Conservation (phyloP, 2,113 vertebrate species). For the Puffinus mauretanicus region DNA sequence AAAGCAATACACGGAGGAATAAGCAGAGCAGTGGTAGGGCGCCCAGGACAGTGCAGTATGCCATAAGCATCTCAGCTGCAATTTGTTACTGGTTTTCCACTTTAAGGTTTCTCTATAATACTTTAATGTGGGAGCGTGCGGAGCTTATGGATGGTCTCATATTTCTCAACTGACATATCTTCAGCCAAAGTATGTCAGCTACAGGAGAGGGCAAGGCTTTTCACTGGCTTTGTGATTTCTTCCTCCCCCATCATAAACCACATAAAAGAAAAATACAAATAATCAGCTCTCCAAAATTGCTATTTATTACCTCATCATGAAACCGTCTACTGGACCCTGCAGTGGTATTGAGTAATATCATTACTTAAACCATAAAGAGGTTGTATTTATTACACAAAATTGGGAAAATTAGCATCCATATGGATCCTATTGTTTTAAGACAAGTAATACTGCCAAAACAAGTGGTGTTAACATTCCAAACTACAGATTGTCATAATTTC, state of each 20-base stretch:
- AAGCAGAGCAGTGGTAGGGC: neutral
- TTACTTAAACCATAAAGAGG: constrained; percentile 60
- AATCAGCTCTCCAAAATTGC: constrained; percentile 56
- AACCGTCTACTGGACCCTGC: constrained; percentile 49
- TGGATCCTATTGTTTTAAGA: constrained; percentile 64
- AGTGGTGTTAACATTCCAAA: constrained; percentile 65
- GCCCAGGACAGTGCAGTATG: neutral
- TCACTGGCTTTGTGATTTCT: constrained; percentile 51
- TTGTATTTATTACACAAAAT: constrained; percentile 57
- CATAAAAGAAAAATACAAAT: constrained; percentile 65
- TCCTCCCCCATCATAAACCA: constrained; percentile 54
- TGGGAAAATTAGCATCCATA: constrained; percentile 65
- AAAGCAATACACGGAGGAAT: neutral
- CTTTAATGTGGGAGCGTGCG: constrained; percentile 59
- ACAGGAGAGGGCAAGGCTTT: constrained; percentile 60
- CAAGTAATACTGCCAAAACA: constrained; percentile 48
- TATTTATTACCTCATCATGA: constrained; percentile 64
- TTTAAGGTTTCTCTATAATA: constrained; percentile 40
- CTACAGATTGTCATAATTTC: constrained; percentile 54
- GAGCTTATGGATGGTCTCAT: constrained; percentile 52
- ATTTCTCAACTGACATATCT: constrained; percentile 65
- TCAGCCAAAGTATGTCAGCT: constrained; percentile 63
- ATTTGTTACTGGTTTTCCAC: constrained; percentile 66
- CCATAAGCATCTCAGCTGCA: constrained; percentile 45
- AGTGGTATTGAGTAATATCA: constrained; percentile 62